These are phyloP conservation scores for Pterois miles DNA, from an alignment of 2,797 vertebrate species.

Conservation along the genomic window DNA sequence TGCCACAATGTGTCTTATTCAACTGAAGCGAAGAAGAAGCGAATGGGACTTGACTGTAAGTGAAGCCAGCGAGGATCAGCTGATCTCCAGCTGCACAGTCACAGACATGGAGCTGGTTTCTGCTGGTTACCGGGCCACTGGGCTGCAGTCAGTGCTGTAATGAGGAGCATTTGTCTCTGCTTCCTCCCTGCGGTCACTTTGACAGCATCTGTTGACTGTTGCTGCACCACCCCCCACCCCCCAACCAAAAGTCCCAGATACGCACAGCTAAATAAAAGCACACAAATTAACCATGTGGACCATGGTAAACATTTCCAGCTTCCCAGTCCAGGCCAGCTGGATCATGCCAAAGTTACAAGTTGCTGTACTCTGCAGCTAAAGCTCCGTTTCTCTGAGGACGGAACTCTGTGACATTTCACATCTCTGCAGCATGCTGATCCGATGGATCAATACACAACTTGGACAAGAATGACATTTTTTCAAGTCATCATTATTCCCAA, in stretches of 20 bases:
- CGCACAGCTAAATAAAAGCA: slow-evolving; percentile 79
- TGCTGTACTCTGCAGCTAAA: slow-evolving; percentile 27
- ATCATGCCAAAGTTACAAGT: slow-evolving; percentile 46
- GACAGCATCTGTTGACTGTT: slow-evolving; percentile 75
- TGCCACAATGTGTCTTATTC: slow-evolving; percentile 39
- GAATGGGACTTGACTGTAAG: slow-evolving; percentile 54
- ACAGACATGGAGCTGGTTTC: slow-evolving; percentile 57
- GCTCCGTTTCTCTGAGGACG: slow-evolving; percentile 18
- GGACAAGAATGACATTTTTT: too few relatives aligned
- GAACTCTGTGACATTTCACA: too few relatives aligned
- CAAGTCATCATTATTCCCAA: too few relatives aligned
- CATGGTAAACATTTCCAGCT: slow-evolving; percentile 75
- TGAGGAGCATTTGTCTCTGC: slow-evolving; percentile 75
- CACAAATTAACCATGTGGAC: slow-evolving; percentile 75
- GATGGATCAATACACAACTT: too few relatives aligned
- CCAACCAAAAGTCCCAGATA: slow-evolving; percentile 67
- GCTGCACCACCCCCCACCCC: slow-evolving; percentile 7
- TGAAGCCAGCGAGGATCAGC: slow-evolving; percentile 65
- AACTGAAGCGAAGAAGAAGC: slow-evolving; percentile 25
- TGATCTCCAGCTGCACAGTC: slow-evolving; percentile 67
- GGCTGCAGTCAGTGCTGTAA: slow-evolving; percentile 68
- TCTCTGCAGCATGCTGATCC: too few relatives aligned
- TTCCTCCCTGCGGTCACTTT: slow-evolving; percentile 77
- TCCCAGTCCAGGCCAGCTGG: slow-evolving; percentile 57
- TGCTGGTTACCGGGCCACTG: slow-evolving; percentile 69